phyloP scores from a whole-genome alignment of 2,888 invertebrate species.

The Chalcis sispes region DNA sequence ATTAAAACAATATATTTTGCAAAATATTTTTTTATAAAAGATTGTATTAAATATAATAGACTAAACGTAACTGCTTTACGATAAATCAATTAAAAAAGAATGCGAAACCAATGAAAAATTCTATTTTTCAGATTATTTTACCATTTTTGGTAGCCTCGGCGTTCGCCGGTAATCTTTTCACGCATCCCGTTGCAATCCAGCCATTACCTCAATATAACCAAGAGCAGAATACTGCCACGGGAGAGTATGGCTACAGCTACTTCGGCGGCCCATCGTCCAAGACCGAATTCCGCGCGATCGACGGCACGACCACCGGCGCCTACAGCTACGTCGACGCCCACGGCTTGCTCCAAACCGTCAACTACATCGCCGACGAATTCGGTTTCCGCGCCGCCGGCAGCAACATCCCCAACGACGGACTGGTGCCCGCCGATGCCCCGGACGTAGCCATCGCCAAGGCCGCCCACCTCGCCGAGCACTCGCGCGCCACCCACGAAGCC shows the following conservation, averaged over 20 bases:
- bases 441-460: conserved; percentile 39
- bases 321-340: conserved; percentile 84
- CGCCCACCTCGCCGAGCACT: neutral
- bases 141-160: conserved; percentile 41
- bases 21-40: neutral
- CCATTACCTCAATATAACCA: conserved; percentile 77
- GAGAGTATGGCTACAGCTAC: conserved; percentile 81
- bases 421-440: conserved; percentile 41
- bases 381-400: conserved; percentile 78
- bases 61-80: neutral
- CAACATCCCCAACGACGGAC: conserved; percentile 40
- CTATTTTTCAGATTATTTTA: conserved; percentile 13
- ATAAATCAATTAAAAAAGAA: neutral
- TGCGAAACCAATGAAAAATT: neutral
- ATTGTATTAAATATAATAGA: neutral
- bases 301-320: conserved; percentile 81
- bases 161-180: conserved; percentile 21
- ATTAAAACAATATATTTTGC: neutral
- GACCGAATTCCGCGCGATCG: conserved; percentile 79
- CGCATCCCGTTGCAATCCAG: neutral
- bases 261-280: conserved; percentile 82
- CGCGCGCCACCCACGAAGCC: conserved; percentile 33
- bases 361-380: conserved; percentile 81
- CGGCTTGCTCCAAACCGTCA: conserved; percentile 81
- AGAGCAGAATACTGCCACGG: conserved; percentile 78